Conservation (phyloP, 2,113 vertebrate genomes). For the Amia ocellicauda region DNA sequence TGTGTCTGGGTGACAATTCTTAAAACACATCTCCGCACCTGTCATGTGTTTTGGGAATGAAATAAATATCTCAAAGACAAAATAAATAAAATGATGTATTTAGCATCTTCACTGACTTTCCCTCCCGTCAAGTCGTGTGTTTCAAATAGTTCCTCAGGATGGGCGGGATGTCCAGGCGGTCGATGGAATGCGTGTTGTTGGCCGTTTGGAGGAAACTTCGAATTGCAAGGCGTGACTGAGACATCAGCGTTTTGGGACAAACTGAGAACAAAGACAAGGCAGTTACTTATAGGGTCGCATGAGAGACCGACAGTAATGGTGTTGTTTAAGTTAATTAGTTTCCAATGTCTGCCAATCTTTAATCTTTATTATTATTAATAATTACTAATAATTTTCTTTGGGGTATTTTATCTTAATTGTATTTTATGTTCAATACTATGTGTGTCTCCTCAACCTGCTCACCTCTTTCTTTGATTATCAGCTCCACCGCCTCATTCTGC, state of each 20-base stretch:
- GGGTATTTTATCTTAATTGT: neutral
- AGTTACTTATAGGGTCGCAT: neutral
- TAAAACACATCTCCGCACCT: too few relatives aligned
- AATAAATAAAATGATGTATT: too few relatives aligned
- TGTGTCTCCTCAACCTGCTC: slow-evolving; percentile 18
- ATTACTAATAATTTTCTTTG: neutral
- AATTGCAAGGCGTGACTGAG: slow-evolving; percentile 74
- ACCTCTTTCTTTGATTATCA: slow-evolving; percentile 86
- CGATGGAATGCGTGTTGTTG: slow-evolving; percentile 42
- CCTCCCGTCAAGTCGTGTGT: slow-evolving; percentile 54
- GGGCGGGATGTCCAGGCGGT: slow-evolving; percentile 72
- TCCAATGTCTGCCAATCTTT: too few relatives aligned
- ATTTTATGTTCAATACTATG: neutral
- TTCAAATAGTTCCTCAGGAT: slow-evolving; percentile 78
- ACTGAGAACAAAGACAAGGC: slow-evolving; percentile 56
- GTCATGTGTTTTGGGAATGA: too few relatives aligned
- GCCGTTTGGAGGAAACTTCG: slow-evolving; percentile 57
- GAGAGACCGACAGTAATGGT: neutral
- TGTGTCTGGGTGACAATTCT: too few relatives aligned
- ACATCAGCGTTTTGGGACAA: slow-evolving; percentile 83
- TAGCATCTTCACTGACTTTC: neutral
- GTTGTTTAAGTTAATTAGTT: neutral
- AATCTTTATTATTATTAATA: neutral
- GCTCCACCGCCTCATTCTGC: slow-evolving; percentile 64
- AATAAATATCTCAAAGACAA: too few relatives aligned